A percentile compares a stretch with the other conserved stretches of the same genome.
These are phyloP conservation scores for Cloeon dipterum DNA, from an alignment of 2,888 invertebrate species.

Conservation along the genomic window DNA sequence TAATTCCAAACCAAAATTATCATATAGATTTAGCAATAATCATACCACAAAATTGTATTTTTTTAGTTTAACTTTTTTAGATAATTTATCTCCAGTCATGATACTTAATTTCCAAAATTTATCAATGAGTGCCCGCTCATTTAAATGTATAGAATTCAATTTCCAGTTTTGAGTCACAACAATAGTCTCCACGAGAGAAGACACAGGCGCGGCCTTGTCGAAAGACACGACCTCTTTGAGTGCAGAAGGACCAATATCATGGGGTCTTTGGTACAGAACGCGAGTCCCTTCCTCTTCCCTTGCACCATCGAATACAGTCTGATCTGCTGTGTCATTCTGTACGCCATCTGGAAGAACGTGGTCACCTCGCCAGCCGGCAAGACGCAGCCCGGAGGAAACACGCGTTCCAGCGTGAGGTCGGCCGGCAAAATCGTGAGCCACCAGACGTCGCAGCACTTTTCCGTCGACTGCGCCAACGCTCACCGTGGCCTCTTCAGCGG, in stretches of 20 bases:
- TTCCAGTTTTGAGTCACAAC: no score
- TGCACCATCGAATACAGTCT: slow-evolving; percentile 80
- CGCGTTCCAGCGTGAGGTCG: not conserved
- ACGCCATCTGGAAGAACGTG: slow-evolving; percentile 80
- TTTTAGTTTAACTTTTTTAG: no score
- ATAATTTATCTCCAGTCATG: no score
- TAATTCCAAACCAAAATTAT: no score
- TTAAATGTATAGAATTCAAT: no score
- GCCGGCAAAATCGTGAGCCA: not conserved
- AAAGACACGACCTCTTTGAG: slow-evolving; percentile 9
- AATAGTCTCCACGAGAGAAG: no score
- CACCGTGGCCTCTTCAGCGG: slow-evolving; percentile 28
- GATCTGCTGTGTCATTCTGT: slow-evolving; percentile 70
- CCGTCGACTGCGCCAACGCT: slow-evolving; percentile 37
- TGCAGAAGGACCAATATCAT: slow-evolving; percentile 24
- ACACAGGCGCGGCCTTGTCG: not conserved
- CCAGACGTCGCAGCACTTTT: slow-evolving; percentile 17
- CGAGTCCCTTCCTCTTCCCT: slow-evolving; percentile 72
- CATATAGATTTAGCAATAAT: no score
- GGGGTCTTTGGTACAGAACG: slow-evolving; percentile 31
- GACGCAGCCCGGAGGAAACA: not conserved
- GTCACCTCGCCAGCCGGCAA: not conserved
- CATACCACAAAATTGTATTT: no score
- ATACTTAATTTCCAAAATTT: no score
- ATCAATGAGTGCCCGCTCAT: no score